Evolutionary conservation across 2,113 vertebrate species (phyloP), one percentile per base, ranked within the genome.

Genomic region (Puntigrus tetrazona): DNA sequence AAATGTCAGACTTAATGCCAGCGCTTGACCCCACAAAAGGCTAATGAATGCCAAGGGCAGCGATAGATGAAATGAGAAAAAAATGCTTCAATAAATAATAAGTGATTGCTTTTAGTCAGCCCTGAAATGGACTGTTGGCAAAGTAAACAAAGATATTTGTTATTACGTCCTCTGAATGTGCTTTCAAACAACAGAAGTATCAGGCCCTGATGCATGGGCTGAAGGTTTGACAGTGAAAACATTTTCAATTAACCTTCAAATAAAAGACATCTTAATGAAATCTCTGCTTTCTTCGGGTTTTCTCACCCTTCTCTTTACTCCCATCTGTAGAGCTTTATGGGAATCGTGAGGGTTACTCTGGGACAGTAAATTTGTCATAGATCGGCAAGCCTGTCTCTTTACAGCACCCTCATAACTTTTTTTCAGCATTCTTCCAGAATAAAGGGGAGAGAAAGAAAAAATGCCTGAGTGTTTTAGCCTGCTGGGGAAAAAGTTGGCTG

Each of bases 1-100:
- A 93, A 93, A 93, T 93, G 91, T 91, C 92, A 90, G n/a, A 72
- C 84, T 92, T 90, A 94, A 93, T 93, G 91, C 90, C 92, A 90
- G 79, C 79, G 73, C 67, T 6, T 87, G 86, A 89, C 88, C 89
- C 75, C 78, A 43, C 88, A 88, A 88, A 70, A 67, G 91, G 87
- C 90, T 85, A 86, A 67, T 73, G 82, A 85, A 81, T 91, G 86
- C 74, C 84, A 86, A 84, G 86, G 84, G 84, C 55, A 88, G 87
- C 55, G 72, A 83, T 36, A 59, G 75, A 88, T 43, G 25, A 47
- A 70, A 81, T 70, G 69, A 81, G 82, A 72, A 82, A 73, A 61
- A 86, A 80, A 86, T 78, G 86, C 78, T 77, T 84, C 79, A 82
- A 84, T 81, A 88, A 88, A 88, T 86, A 86, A 74, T 84, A 80